Evolutionary conservation across 1,140 invertebrate species (phyloP).

Genomic region (Neodiprion lecontei): DNA sequence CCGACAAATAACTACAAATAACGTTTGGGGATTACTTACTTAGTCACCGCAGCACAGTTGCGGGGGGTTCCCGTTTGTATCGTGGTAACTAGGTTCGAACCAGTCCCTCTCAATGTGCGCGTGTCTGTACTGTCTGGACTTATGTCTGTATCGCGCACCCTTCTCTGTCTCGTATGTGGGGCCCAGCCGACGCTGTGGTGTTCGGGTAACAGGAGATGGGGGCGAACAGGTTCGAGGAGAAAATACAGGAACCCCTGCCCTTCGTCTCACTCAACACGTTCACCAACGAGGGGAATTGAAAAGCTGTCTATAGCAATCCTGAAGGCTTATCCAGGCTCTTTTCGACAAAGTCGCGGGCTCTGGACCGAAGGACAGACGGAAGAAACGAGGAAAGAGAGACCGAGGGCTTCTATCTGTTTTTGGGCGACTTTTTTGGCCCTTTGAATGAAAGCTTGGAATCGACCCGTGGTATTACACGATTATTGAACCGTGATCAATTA

Average conservation of each 20-base stretch:
- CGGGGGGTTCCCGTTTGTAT: constrained; percentile 6
- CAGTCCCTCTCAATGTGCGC: neutral
- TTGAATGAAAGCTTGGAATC: neutral
- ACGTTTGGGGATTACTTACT: constrained; percentile 21
- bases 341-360: neutral
- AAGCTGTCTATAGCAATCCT: constrained; percentile 18
- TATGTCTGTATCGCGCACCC: neutral
- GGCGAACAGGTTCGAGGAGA: neutral
- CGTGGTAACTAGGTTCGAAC: constrained; percentile 16
- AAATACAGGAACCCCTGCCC: constrained; percentile 4
- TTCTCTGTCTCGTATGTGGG: too few species aligned
- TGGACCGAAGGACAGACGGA: neutral
- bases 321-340: constrained; percentile 15
- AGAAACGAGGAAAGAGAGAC: neutral
- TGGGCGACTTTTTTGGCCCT: neutral
- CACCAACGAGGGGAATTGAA: constrained; percentile 20
- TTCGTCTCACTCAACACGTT: constrained; percentile 16
- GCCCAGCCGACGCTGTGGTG: neutral
- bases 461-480: neutral
- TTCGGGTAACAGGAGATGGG: neutral
- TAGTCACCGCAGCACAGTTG: constrained; percentile 17
- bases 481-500: neutral
- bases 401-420: neutral
- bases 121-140: neutral
- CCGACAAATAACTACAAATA: constrained; percentile 18